phyloP scores from a whole-genome alignment of 2,888 invertebrate species.

The Polymixis flavicincta region DNA sequence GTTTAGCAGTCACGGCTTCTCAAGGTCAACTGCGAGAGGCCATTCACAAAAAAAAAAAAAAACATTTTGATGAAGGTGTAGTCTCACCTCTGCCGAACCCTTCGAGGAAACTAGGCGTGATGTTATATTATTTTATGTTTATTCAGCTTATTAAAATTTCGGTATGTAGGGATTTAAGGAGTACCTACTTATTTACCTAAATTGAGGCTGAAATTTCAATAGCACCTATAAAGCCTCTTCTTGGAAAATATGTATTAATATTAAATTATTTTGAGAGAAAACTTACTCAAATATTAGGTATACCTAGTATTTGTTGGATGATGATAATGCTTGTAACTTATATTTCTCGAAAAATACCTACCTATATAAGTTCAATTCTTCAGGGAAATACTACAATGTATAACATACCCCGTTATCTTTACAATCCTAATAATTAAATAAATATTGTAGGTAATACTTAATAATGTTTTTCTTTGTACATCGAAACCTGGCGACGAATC shows the following conservation, averaged over 20 bases:
- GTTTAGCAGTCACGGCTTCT: too few species aligned
- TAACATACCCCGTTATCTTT: neutral
- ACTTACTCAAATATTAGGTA: neutral
- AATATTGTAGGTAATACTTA: constrained; percentile 11
- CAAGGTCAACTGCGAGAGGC: too few species aligned
- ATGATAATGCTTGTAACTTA: neutral
- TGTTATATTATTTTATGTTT: neutral
- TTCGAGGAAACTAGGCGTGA: too few species aligned
- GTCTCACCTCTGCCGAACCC: too few species aligned
- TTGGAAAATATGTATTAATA: neutral
- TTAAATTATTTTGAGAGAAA: neutral
- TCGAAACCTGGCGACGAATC: constrained; percentile 7
- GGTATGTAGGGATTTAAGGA: neutral
- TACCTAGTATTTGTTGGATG: neutral
- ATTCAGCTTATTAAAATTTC: constrained; percentile 22
- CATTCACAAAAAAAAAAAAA: too few species aligned
- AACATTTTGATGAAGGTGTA: too few species aligned
- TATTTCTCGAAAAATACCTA: neutral
- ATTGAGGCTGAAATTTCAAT: neutral
- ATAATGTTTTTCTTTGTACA: constrained; percentile 16
- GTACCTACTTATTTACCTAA: neutral
- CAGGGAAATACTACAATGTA: neutral
- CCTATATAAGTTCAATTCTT: neutral
- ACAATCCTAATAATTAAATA: constrained; percentile 6
- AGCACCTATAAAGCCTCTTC: neutral